phyloP scores from a whole-genome alignment of 2,888 invertebrate genomes.

The Crocallis elinguaria region DNA sequence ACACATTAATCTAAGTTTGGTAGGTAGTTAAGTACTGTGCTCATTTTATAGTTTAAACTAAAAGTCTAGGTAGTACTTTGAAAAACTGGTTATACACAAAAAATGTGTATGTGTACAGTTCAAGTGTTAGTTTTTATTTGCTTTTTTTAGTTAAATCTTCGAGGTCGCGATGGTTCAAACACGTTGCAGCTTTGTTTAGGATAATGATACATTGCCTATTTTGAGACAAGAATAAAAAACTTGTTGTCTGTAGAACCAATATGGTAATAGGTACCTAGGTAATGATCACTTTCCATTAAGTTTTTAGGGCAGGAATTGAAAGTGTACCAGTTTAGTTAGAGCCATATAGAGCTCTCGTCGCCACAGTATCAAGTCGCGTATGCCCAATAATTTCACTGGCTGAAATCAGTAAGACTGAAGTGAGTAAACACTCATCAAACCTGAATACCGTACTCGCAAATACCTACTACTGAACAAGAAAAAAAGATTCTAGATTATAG shows the following conservation, averaged over 20 bases:
- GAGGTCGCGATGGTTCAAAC: constrained; percentile 57
- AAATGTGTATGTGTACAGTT: constrained; percentile 69
- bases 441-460: too few species aligned
- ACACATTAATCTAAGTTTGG: too few species aligned
- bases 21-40: too few species aligned
- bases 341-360: too few species aligned
- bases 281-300: constrained; percentile 8
- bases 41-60: constrained; percentile 29
- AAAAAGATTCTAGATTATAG: too few species aligned
- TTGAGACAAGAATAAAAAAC: constrained; percentile 5
- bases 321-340: neutral
- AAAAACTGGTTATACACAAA: constrained; percentile 57
- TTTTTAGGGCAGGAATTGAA: constrained; percentile 7
- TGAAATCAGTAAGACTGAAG: too few species aligned
- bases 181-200: constrained; percentile 50
- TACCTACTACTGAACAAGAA: too few species aligned
- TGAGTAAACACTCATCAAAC: too few species aligned
- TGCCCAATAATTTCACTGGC: too few species aligned
- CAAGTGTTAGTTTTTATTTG: constrained; percentile 68
- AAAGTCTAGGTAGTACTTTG: constrained; percentile 52
- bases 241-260: neutral
- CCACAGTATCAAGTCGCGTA: too few species aligned
- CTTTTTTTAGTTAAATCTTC: too few species aligned
- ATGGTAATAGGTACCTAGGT: neutral
- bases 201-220: constrained; percentile 36